Conservation (phyloP, 2,888 invertebrate genomes). For the Erpobdella octoculata region DNA sequence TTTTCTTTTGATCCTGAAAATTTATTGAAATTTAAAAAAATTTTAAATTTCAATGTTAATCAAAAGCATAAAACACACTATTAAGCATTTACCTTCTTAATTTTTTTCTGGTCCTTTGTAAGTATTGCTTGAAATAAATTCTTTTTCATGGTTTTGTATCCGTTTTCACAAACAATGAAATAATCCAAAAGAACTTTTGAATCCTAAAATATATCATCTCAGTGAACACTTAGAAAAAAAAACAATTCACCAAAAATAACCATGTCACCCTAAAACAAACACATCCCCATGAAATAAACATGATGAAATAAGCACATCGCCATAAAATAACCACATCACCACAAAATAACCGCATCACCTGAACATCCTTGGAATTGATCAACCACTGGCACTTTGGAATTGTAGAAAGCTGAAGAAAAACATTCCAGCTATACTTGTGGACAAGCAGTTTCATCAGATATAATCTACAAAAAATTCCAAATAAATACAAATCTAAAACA, state of each 20-base stretch:
- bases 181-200: constrained; percentile 39
- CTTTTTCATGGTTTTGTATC: constrained; percentile 40
- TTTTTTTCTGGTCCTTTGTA: constrained; percentile 34
- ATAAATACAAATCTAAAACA: background rate
- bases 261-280: background rate
- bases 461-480: background rate
- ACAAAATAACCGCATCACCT: background rate
- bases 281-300: background rate
- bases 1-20: background rate
- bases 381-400: too few species aligned
- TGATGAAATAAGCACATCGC: background rate
- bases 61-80: background rate
- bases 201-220: constrained; percentile 28
- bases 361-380: too few species aligned
- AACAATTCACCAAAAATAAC: background rate
- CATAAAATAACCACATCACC: background rate
- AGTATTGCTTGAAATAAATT: constrained; percentile 38
- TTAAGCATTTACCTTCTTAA: constrained; percentile 37
- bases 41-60: background rate
- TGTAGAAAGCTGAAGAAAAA: too few species aligned
- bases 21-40: background rate
- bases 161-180: constrained; percentile 39
- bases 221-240: background rate
- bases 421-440: background rate
- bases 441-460: background rate